phyloP scores from a whole-genome alignment of 2,113 vertebrate genomes.

The Nipponia nippon region DNA sequence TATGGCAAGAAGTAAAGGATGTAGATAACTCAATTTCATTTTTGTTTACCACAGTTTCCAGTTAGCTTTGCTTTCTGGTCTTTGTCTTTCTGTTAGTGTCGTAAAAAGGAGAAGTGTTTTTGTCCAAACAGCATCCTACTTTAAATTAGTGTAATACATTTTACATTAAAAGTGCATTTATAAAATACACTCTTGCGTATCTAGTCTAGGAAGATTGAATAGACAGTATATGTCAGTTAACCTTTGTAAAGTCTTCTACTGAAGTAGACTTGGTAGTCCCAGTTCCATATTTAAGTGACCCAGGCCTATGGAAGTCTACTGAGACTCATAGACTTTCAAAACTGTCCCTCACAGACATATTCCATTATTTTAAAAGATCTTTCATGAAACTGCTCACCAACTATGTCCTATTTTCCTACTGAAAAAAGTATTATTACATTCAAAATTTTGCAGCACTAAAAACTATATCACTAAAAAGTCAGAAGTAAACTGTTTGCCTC shows the following conservation, averaged over 20 bases:
- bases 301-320: neutral
- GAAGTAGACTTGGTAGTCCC: neutral
- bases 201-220: neutral
- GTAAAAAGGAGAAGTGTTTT: neutral
- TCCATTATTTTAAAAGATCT: neutral
- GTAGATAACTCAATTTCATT: neutral
- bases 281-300: neutral
- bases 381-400: neutral
- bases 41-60: neutral
- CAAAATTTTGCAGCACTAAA: neutral
- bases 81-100: neutral
- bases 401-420: neutral
- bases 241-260: neutral
- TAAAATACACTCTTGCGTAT: neutral
- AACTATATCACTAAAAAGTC: fast-evolving
- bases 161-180: neutral
- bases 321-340: neutral
- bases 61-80: neutral
- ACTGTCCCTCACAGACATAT: neutral
- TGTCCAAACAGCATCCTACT: neutral
- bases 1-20: neutral
- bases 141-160: neutral
- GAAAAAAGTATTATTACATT: neutral
- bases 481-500: neutral
- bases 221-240: neutral